A percentile compares a stretch with the other conserved stretches of the same genome.
These are phyloP conservation scores for Dendrocopos noguchii DNA, from an alignment of 2,113 vertebrate genomes.

Conservation along the genomic window DNA sequence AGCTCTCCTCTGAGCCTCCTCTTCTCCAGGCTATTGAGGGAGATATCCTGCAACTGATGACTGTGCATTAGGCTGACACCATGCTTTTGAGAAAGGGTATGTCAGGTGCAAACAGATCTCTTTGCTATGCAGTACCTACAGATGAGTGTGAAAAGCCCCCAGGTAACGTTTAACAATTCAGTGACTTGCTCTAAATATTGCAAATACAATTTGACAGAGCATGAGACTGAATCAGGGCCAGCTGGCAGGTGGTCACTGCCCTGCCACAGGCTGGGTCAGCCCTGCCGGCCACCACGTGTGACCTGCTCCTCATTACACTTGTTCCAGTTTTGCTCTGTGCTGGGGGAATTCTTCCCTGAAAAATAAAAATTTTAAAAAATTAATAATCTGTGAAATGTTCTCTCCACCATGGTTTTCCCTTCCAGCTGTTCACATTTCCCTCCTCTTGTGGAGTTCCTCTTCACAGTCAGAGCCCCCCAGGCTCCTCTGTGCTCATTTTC, in stretches of 20 bases:
- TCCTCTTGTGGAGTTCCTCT: background rate
- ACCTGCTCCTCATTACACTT: background rate
- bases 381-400: background rate
- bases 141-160: background rate
- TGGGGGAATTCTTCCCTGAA: background rate
- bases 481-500: background rate
- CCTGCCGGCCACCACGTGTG: rapidly evolving
- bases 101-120: background rate
- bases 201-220: background rate
- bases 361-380: background rate
- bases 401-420: background rate
- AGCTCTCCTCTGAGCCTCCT: too few species aligned
- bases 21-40: background rate
- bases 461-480: background rate
- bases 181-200: background rate
- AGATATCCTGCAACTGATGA: background rate
- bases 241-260: background rate
- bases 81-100: background rate
- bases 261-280: background rate
- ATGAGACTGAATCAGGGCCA: background rate
- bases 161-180: background rate
- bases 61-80: background rate
- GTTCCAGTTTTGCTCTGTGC: background rate
- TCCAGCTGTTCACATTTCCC: background rate
- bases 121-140: background rate